Base-by-base conservation (phyloP, 2,888 invertebrate genomes). In the Hydrotaea cyrtoneurina region DNA sequence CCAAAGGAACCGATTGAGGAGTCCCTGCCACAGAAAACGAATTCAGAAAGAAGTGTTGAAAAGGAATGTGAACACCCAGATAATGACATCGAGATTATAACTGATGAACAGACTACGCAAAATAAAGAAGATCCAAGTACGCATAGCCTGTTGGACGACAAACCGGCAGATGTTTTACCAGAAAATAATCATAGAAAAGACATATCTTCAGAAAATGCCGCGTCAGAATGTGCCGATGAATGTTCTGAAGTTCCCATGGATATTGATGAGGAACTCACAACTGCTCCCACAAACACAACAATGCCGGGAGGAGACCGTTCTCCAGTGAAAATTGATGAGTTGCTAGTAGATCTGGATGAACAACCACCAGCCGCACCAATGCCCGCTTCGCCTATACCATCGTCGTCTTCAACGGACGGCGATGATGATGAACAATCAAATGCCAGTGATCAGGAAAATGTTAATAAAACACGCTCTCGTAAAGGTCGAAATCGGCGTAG, bases 311-410 rank as follows among this genome's bases (percentile, higher is more conserved):
- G 87, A 11, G 57, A 88, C n/a, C 66, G 62, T 26, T 74, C 82
- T 4, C 74, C 79, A 5, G 55, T 74, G 21, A 87, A 87, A 78
- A n/a, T 81, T 21, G 73, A 78, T 13, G 86, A 83, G 21, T 43
- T 82, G 11, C 85, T 90, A 4, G 87, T 88, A 15, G 90, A 91
- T 69, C 86, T 90, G 17, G 90, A 91, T 74, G 90, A 90, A 50
- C 89, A 89, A n/a, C 91, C 91, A 66, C 91, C 91, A 21, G 89
- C 91, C 1, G 91, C 91, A 2, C 91, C 90, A 5, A 82, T 91
- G 71, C 92, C 92, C n/a, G 89, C 90, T 57, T 88, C 92, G 23
- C 89, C 91, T 5, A 86, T 88, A 2, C 88, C 90, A 3, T 80
- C 80, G 1, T 83, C 83, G 7, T 80, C 69, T 1, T 69, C 85